Evolutionary conservation across 2,113 vertebrate genomes (phyloP).

Genomic region (Onychorhynchus coronatus): DNA sequence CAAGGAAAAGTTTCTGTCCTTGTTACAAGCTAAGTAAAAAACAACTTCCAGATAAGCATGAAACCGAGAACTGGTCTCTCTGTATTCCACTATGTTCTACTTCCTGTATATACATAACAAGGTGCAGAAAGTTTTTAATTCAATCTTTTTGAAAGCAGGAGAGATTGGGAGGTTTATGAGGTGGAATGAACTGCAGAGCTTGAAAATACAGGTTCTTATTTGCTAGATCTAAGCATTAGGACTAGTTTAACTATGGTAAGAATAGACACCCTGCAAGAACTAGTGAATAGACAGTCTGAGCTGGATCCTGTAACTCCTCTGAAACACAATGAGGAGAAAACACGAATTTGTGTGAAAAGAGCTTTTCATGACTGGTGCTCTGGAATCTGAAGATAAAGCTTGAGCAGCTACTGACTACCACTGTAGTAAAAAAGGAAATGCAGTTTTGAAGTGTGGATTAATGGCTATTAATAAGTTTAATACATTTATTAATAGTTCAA

Average conservation of each 20-base stretch:
- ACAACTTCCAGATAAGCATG: neutral
- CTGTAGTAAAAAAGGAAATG: neutral
- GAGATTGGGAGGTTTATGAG: neutral
- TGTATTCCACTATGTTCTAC: rapidly evolving
- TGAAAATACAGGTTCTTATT: neutral
- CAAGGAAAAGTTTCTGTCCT: neutral
- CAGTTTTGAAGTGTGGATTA: neutral
- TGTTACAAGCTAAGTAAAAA: neutral
- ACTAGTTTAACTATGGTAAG: neutral
- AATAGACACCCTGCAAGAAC: neutral
- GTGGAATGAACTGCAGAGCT: neutral
- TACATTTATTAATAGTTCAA: neutral
- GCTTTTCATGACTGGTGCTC: neutral
- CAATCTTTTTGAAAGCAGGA: neutral
- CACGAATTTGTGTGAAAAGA: neutral
- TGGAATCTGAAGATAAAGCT: neutral
- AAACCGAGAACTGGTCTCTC: neutral
- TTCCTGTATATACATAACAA: neutral
- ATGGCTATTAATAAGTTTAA: neutral
- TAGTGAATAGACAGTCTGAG: neutral
- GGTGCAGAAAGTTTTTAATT: neutral
- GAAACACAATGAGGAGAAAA: neutral
- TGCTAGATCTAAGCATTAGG: neutral
- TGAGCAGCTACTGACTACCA: neutral
- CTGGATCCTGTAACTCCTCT: neutral